These are phyloP conservation scores for Mallotus villosus DNA, from an alignment of 2,797 vertebrate genomes.

Conservation along the genomic window DNA sequence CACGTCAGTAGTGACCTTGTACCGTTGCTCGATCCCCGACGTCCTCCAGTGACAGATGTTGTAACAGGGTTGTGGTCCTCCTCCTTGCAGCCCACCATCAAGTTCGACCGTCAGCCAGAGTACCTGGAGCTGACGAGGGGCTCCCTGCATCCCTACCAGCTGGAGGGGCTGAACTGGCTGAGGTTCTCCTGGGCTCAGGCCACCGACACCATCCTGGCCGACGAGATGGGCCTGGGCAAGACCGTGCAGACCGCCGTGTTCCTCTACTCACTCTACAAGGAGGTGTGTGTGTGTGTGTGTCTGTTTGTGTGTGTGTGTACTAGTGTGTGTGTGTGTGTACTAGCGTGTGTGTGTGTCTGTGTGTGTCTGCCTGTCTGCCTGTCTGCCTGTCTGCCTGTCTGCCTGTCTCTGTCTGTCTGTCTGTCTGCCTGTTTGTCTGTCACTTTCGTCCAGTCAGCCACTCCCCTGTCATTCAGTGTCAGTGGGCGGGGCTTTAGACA, in stretches of 20 bases:
- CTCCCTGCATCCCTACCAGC: slow-evolving; percentile 93
- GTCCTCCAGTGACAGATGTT: neutral
- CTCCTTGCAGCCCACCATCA: slow-evolving; percentile 89
- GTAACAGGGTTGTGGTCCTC: neutral
- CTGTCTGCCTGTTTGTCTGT: neutral
- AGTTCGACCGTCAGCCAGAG: slow-evolving; percentile 94
- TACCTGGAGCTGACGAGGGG: slow-evolving; percentile 93
- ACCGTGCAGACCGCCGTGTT: slow-evolving; percentile 98
- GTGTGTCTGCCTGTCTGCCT: no score
- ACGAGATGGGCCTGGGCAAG: slow-evolving; percentile 98
- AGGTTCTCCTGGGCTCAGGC: slow-evolving; percentile 99
- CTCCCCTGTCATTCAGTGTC: slow-evolving; percentile 44
- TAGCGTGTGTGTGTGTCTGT: no score
- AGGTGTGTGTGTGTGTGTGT: slow-evolving; percentile 71
- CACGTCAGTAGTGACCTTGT: neutral
- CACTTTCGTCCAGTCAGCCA: slow-evolving; percentile 52
- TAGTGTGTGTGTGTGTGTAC: no score
- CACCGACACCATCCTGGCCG: slow-evolving; percentile 96
- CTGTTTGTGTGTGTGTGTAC: no score
- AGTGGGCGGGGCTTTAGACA: slow-evolving; percentile 50
- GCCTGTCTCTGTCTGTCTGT: slow-evolving; percentile 18
- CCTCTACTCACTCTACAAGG: slow-evolving; percentile 96
- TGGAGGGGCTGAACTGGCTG: slow-evolving; percentile 97
- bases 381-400: no score
- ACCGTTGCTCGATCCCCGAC: neutral